These are phyloP conservation scores for Brachypodius melanocephalos DNA, from an alignment of 2,113 vertebrate genomes.

Conservation along the genomic window DNA sequence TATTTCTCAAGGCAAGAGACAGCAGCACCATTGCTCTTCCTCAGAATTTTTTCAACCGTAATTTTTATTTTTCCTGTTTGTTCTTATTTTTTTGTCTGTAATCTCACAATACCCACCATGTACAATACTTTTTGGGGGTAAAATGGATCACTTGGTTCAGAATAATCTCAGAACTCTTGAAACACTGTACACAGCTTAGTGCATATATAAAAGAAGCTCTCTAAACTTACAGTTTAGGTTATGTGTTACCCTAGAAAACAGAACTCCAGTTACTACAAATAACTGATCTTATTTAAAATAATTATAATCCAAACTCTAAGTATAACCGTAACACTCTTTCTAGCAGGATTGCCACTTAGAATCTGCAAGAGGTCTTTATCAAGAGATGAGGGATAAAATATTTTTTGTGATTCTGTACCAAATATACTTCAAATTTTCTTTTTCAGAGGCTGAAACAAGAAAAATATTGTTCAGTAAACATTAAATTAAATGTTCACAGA, in stretches of 20 bases:
- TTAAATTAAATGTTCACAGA: neutral
- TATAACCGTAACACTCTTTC: neutral
- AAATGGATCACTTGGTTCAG: neutral
- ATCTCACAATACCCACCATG: neutral
- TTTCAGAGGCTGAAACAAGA: neutral
- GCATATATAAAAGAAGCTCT: neutral
- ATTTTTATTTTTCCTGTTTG: neutral
- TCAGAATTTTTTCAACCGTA: neutral
- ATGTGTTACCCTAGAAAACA: neutral
- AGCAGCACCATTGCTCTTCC: neutral
- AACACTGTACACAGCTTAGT: neutral
- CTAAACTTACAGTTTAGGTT: neutral
- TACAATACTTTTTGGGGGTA: accelerated
- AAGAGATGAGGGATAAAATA: neutral
- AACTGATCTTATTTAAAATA: neutral
- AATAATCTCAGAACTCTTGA: neutral
- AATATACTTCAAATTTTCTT: neutral
- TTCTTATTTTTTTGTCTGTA: neutral
- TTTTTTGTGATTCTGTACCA: neutral
- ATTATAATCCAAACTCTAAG: neutral
- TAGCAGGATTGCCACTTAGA: neutral
- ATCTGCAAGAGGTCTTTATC: neutral
- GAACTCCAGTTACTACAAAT: neutral
- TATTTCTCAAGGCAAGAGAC: neutral
- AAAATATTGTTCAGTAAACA: neutral